Evolutionary conservation across 2,888 invertebrate species (phyloP).

Genomic region (Ochropacha duplaris): DNA sequence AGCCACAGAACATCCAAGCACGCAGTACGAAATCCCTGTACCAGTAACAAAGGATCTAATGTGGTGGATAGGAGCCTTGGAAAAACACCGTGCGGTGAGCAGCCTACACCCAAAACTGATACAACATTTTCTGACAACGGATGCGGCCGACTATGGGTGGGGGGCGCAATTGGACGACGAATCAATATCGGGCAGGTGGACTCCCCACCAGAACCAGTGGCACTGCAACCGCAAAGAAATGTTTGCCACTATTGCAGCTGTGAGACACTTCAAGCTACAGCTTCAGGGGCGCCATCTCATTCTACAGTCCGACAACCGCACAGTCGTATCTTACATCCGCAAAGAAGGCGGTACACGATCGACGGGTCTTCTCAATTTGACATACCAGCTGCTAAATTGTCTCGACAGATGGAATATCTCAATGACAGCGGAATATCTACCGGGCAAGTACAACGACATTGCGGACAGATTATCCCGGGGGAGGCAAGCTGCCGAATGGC

Average conservation of each 20-base stretch:
- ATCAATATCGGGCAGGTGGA: no score
- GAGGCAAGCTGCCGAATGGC: constrained; percentile 21
- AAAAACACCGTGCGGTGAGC: no score
- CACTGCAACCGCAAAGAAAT: constrained; percentile 33
- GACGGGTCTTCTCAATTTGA: constrained; percentile 8
- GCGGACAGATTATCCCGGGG: constrained; percentile 26
- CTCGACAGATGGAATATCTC: no score
- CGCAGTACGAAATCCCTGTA: no score
- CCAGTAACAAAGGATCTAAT: no score
- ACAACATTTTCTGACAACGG: no score
- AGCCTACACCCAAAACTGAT: no score
- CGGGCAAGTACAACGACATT: constrained; percentile 27
- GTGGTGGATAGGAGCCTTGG: no score
- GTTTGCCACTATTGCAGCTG: constrained; percentile 16
- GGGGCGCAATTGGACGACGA: no score
- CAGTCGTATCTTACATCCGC: constrained; percentile 22
- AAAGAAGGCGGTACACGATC: constrained; percentile 22
- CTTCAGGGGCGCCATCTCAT: constrained; percentile 6
- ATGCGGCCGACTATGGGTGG: no score
- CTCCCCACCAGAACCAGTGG: no score
- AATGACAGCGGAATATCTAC: constrained; percentile 13
- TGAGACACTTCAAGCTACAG: neutral
- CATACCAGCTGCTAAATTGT: neutral
- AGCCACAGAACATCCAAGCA: no score
- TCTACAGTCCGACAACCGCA: constrained; percentile 28